Conservation (phyloP, 2,113 vertebrate species). For the Sciurus niger region DNA sequence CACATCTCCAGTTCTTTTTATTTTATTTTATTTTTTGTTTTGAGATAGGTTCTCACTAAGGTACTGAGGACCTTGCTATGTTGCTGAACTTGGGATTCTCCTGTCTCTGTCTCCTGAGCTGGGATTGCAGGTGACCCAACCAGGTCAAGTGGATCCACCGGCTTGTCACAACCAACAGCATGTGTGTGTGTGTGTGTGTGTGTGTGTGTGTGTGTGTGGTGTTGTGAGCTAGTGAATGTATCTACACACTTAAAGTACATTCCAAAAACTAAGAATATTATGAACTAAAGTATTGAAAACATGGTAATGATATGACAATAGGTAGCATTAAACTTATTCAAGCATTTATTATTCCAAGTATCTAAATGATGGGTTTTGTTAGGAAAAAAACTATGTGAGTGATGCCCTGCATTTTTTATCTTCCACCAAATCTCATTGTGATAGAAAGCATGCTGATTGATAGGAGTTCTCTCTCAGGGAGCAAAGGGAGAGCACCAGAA, state of each 20-base stretch:
- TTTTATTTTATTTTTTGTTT: no score
- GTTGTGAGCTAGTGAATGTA: not conserved
- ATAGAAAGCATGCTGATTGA: not conserved
- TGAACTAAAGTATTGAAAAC: not conserved
- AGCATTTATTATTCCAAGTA: not conserved
- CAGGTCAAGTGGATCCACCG: not conserved
- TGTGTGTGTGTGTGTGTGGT: no score
- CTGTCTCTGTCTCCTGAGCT: no score
- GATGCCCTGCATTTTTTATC: not conserved
- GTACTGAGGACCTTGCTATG: no score
- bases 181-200: no score
- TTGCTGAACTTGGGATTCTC: no score
- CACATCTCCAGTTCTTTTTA: no score
- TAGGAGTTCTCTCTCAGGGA: not conserved
- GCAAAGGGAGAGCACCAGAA: not conserved
- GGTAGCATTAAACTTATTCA: not conserved
- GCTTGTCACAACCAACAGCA: not conserved
- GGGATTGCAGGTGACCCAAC: no score
- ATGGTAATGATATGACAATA: not conserved
- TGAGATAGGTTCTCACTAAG: no score
- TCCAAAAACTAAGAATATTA: not conserved
- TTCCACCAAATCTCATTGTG: not conserved
- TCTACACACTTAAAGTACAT: not conserved
- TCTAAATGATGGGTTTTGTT: conserved; percentile 14
- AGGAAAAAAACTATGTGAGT: not conserved